A percentile compares a stretch with the other conserved stretches of the same genome.
Conservation (phyloP, 2,888 invertebrate species). For the Vannuccia rotundouncinata region DNA sequence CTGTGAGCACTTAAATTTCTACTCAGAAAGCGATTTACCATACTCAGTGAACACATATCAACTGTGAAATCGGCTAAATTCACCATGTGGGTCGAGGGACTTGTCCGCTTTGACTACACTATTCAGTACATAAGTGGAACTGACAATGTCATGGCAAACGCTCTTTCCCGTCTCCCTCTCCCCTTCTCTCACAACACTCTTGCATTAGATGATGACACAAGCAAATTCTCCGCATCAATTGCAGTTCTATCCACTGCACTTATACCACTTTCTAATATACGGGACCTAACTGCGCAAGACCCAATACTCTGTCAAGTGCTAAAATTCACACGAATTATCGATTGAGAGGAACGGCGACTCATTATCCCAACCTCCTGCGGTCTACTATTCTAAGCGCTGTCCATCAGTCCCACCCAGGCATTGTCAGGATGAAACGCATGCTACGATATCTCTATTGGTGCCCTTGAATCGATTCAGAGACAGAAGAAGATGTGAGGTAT, state of each 20-base stretch:
- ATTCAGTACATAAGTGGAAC: not conserved
- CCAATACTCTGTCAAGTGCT: not conserved
- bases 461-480: conserved; percentile 25
- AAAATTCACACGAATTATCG: not conserved
- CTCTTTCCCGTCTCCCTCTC: conserved; percentile 7
- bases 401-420: conserved; percentile 18
- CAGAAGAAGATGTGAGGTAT: conserved; percentile 18
- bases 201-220: not conserved
- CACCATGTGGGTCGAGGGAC: not conserved
- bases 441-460: conserved; percentile 33
- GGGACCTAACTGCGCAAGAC: not conserved
- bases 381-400: not conserved
- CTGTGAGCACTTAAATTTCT: too few relatives aligned
- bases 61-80: conserved; percentile 18
- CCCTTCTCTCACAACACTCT: not conserved
- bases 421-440: conserved; percentile 19
- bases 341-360: not conserved
- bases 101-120: not conserved
- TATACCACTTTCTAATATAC: not conserved
- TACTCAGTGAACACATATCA: not conserved
- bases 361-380: not conserved
- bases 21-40: not conserved
- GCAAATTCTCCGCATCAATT: not conserved
- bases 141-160: not conserved
- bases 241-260: not conserved